Base-by-base conservation (phyloP, 2,797 vertebrate species). In the Eleutherodactylus coqui region DNA sequence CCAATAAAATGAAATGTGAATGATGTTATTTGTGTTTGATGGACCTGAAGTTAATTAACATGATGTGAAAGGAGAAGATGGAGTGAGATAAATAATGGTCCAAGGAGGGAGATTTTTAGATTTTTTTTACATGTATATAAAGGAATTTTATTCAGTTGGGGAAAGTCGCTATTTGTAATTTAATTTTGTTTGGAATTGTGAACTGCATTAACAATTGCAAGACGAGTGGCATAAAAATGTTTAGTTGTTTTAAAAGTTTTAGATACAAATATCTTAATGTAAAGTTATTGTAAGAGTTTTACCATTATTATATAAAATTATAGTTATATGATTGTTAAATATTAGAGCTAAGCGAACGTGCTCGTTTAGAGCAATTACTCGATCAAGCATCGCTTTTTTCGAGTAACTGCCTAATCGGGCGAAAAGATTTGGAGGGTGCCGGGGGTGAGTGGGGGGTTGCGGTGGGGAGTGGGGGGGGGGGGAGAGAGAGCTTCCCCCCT, bases 1-100 rank as follows among this genome's bases (percentile, higher is more conserved):
- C 94, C 93, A 95, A 95, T 82, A 86, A 84, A 77, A 84, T 84
- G 69, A 84, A 87, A 80, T 84, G 86, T 64, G 82, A 87, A 75
- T 75, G 82, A 84, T 84, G 82, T 64, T 80, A 80, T 87, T 84
- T 87, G 62, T 84, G 69, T 80, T 87, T 87, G 53, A 80, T 79
- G 76, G n/a, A 79, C 67, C 82, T 69, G 55, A 80, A 80, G 76
- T 75, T 87, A 84, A 84, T 87, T 80, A 87, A 79, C 76, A 80
- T 67, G 24, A 78, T 84, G 76, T 84, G 76, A 84, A 77, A 76
- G 53, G 76, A 45, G 67, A 84, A 51, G 41, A 84, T 73, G 53
- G 36, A 36, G 70, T 53, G 64, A 80, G 45, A 84, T 60, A 75
- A 75, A 82, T 75, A 83, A 73, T 60, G 38, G 45, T 43, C 64